A percentile compares a stretch with the other conserved stretches of the same genome.
phyloP scores from a whole-genome alignment of 2,888 invertebrate species.

The Augochlorella aurata region DNA sequence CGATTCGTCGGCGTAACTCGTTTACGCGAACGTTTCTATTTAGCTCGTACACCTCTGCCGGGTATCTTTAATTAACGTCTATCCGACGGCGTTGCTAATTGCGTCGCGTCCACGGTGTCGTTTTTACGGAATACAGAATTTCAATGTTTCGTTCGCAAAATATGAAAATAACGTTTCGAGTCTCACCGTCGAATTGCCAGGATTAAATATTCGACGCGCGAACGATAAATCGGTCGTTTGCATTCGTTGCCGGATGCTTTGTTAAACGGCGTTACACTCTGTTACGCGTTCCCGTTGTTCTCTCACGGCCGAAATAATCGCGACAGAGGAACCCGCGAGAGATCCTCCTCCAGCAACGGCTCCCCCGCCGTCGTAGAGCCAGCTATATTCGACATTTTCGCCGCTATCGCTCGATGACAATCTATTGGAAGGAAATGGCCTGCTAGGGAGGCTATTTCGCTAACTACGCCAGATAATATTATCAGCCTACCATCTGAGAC shows the following conservation, averaged over 20 bases:
- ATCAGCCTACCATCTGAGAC: constrained; percentile 29
- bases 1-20: constrained; percentile 3
- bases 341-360: neutral
- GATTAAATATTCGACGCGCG: neutral
- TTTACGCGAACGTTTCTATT: constrained; percentile 7
- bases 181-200: neutral
- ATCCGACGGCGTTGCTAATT: constrained; percentile 20
- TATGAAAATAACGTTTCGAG: neutral
- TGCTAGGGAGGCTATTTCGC: constrained; percentile 42
- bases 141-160: neutral
- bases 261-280: no score
- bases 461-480: constrained; percentile 42
- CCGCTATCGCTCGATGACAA: constrained; percentile 42
- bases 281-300: neutral
- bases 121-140: neutral
- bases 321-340: neutral
- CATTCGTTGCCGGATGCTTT: no score
- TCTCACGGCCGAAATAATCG: neutral
- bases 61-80: constrained; percentile 31
- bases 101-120: constrained; percentile 20
- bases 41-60: neutral
- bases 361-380: neutral
- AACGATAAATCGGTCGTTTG: no score
- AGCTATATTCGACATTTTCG: constrained; percentile 40
- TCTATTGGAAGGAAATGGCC: constrained; percentile 51